Percentiles rank a stretch among this genome's conserved stretches.
phyloP scores from a whole-genome alignment of 2,797 vertebrate species.

The Caiman crocodilus region DNA sequence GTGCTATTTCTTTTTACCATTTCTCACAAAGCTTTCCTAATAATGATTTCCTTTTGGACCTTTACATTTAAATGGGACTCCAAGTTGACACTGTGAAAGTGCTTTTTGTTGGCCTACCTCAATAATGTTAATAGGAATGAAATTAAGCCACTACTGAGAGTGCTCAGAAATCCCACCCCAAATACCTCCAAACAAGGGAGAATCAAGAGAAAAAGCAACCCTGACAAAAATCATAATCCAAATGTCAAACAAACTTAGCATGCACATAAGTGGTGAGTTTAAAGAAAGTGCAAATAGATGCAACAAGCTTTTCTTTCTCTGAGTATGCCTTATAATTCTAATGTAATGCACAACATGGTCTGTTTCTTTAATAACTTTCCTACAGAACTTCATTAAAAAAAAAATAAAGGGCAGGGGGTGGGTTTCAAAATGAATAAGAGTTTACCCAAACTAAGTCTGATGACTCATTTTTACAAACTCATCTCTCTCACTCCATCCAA shows the following conservation, averaged over 20 bases:
- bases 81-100: not conserved
- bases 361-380: too few relatives aligned
- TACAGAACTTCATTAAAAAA: too few relatives aligned
- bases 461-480: not conserved
- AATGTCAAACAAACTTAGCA: not conserved
- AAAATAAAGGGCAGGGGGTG: not conserved
- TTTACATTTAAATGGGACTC: not conserved
- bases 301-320: not conserved
- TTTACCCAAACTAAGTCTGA: not conserved
- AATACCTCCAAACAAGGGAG: not conserved
- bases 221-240: fast-evolving
- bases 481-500: not conserved
- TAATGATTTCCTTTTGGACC: not conserved
- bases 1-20: not conserved
- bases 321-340: not conserved
- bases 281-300: not conserved
- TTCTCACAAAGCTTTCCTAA: not conserved
- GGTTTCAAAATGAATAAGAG: not conserved
- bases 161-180: not conserved
- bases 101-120: not conserved
- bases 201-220: too few relatives aligned
- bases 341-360: not conserved
- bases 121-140: not conserved
- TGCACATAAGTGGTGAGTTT: not conserved
- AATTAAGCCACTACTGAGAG: not conserved